Evolutionary conservation across 2,888 invertebrate species (phyloP).

Genomic region (Fragum whitleyi): DNA sequence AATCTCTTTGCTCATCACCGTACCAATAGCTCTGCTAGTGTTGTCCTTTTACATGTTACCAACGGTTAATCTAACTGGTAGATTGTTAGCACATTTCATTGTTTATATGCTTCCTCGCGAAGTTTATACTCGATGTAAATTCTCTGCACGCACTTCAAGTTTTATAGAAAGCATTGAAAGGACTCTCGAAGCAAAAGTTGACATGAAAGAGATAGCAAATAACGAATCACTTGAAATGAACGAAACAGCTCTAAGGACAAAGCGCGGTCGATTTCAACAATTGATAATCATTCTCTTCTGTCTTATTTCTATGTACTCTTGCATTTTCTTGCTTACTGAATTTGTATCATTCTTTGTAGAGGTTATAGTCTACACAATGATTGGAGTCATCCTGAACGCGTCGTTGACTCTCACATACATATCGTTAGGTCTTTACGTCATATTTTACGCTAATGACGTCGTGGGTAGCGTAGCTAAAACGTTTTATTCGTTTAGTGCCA

Average conservation of each 20-base stretch:
- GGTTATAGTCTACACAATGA: slow-evolving; percentile 77
- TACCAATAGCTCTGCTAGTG: slow-evolving; percentile 72
- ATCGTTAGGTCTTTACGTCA: slow-evolving; percentile 75
- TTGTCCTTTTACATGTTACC: slow-evolving; percentile 79
- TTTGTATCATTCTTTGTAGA: slow-evolving; percentile 80
- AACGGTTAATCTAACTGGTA: slow-evolving; percentile 75
- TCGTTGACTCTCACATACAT: slow-evolving; percentile 76
- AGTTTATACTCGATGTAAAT: slow-evolving; percentile 23
- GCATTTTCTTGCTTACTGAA: slow-evolving; percentile 79
- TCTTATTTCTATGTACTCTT: slow-evolving; percentile 72
- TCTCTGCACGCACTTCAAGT: slow-evolving; percentile 11
- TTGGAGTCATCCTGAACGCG: slow-evolving; percentile 82
- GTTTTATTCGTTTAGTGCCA: slow-evolving; percentile 80
- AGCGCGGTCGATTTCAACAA: slow-evolving; percentile 53
- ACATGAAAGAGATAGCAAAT: slow-evolving; percentile 51
- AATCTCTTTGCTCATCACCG: slow-evolving; percentile 72
- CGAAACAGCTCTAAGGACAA: slow-evolving; percentile 37
- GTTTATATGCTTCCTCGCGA: slow-evolving; percentile 69
- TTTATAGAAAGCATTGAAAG: slow-evolving; percentile 28
- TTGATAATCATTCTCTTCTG: slow-evolving; percentile 68
- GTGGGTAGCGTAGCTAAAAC: slow-evolving; percentile 78
- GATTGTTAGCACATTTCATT: slow-evolving; percentile 74
- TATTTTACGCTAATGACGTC: slow-evolving; percentile 78
- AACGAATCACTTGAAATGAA: slow-evolving; percentile 59
- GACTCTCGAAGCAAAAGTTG: slow-evolving; percentile 15